These are phyloP conservation scores for Xenopus laevis DNA, from an alignment of 2,113 vertebrate genomes.

Conservation along the genomic window DNA sequence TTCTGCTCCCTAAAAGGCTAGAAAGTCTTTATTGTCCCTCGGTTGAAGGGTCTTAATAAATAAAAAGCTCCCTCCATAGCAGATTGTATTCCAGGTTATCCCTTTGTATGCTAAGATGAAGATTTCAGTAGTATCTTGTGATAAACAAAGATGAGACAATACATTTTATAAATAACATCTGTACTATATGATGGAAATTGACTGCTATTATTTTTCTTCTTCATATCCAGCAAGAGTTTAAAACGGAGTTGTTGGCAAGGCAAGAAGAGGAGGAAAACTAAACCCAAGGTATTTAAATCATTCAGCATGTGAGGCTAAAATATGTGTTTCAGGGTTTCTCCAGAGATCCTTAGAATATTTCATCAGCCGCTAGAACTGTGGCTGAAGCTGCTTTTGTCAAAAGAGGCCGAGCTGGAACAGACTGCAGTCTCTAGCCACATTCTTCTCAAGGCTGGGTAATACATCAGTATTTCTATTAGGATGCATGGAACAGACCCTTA, in stretches of 20 bases:
- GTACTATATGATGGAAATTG: neutral
- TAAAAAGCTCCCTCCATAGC: neutral
- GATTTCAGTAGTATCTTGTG: neutral
- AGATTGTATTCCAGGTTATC: neutral
- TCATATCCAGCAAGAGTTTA: conserved; percentile 1
- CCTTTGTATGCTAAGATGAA: neutral
- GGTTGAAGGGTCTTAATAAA: neutral
- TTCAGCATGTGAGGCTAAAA: neutral
- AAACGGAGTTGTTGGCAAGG: neutral
- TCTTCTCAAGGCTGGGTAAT: conserved; percentile 14
- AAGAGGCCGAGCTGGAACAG: neutral
- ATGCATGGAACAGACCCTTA: neutral
- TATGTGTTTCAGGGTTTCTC: conserved; percentile 15
- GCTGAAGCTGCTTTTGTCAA: conserved; percentile 4
- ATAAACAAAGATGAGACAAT: neutral
- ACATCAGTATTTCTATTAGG: conserved; percentile 16
- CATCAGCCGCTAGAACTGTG: conserved; percentile 2
- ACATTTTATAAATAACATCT: neutral
- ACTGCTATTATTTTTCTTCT: conserved; percentile 1
- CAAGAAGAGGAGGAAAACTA: neutral
- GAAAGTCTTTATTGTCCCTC: neutral
- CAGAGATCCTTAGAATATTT: conserved; percentile 5
- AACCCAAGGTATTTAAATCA: conserved; percentile 14
- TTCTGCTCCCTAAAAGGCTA: neutral
- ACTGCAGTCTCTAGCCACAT: conserved; percentile 1